Percentiles rank a stretch among this genome's conserved stretches.
phyloP scores from a whole-genome alignment of 2,888 invertebrate species.

The Aricia artaxerxes region DNA sequence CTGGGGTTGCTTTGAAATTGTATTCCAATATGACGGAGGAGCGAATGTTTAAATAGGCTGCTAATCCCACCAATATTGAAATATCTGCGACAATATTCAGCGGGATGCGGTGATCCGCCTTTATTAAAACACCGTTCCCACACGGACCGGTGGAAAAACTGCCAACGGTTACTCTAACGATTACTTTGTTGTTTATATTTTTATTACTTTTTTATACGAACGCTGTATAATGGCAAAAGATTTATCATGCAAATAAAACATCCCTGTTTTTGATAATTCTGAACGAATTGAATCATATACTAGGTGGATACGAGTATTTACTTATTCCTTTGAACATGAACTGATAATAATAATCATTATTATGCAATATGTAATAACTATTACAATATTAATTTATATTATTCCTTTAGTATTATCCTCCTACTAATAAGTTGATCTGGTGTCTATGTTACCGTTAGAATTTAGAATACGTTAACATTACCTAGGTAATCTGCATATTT shows the following conservation, averaged over 20 bases:
- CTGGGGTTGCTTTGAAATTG: slow-evolving; percentile 68
- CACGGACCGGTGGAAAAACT: slow-evolving; percentile 53
- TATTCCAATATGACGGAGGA: slow-evolving; percentile 70
- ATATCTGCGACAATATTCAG: slow-evolving; percentile 78
- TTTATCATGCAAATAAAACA: background rate
- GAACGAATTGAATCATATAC: background rate
- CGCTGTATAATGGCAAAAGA: background rate
- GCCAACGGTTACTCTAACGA: slow-evolving; percentile 50
- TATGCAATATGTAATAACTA: too few relatives aligned
- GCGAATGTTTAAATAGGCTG: slow-evolving; percentile 76
- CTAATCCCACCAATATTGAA: slow-evolving; percentile 80
- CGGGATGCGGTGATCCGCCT: slow-evolving; percentile 71
- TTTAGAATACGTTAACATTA: too few relatives aligned
- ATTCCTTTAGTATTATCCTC: too few relatives aligned
- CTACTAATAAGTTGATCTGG: too few relatives aligned
- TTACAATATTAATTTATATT: too few relatives aligned
- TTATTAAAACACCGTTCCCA: slow-evolving; percentile 74
- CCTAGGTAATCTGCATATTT: too few relatives aligned
- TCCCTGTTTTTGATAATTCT: background rate
- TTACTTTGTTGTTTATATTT: slow-evolving; percentile 39
- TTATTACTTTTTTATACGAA: slow-evolving; percentile 27
- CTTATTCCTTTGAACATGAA: too few relatives aligned
- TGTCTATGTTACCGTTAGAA: too few relatives aligned
- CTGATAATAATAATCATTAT: too few relatives aligned
- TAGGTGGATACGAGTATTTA: background rate